Conservation (phyloP, 2,113 vertebrate genomes). For the Chauna torquata region DNA sequence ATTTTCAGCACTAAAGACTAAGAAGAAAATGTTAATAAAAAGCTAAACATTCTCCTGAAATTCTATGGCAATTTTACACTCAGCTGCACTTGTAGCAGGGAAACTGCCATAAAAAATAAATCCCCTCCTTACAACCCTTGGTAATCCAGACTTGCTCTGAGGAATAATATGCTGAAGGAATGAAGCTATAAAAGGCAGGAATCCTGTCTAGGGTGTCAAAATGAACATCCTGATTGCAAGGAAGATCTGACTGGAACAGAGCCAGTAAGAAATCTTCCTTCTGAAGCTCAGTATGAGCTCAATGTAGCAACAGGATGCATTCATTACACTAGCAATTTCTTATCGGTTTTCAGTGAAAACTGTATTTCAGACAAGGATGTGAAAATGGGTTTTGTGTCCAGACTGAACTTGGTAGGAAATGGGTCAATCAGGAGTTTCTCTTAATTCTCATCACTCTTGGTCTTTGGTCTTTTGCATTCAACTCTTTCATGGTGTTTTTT, state of each 20-base stretch:
- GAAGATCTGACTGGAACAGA: background rate
- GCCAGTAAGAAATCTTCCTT: background rate
- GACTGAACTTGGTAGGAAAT: background rate
- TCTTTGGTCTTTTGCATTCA: background rate
- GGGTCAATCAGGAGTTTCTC: background rate
- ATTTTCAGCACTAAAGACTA: background rate
- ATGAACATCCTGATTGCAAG: background rate
- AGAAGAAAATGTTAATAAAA: constrained; percentile 6
- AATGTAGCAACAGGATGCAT: background rate
- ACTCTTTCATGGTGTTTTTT: background rate
- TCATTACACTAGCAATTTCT: background rate
- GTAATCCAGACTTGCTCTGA: background rate
- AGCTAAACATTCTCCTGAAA: background rate
- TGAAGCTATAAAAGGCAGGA: background rate
- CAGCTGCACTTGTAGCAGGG: background rate
- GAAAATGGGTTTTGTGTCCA: background rate
- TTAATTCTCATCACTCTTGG: background rate
- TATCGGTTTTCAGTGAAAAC: background rate
- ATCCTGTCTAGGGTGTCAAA: background rate
- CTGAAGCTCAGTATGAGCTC: background rate
- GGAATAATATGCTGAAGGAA: background rate
- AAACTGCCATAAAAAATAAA: constrained; percentile 22
- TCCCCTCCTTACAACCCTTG: background rate
- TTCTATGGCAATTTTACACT: constrained; percentile 14
- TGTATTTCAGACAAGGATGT: background rate